Evolutionary conservation across 2,797 vertebrate species (phyloP), one percentile per base, ranked within the genome.

Genomic region (Tachyglossus aculeatus): DNA sequence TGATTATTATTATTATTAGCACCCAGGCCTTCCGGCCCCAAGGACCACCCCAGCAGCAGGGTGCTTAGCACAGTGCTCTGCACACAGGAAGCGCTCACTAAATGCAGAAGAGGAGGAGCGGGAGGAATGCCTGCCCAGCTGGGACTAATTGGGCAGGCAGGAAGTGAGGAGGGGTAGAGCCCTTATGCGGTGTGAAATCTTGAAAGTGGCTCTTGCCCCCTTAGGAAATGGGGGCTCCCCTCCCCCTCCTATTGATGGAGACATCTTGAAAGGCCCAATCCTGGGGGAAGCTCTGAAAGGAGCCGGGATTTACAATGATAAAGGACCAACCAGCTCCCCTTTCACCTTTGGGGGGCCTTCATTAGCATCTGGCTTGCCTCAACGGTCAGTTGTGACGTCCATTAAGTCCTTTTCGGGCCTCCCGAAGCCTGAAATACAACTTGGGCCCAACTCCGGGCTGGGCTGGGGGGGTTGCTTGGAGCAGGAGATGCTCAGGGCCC

Each of bases 341-440:
- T 82, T 89, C 68, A 64, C 85, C 81, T 81, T 85, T 82, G 67
- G 82, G 86, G 82, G 24, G 82, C 74, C 69, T 29, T 6, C 74
- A 77, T 86, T 87, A 79, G 84, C 82, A 86, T 88, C 81, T 88
- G 86, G 71, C 82, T 82, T 78, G 71, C 76, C 80, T 85, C 83
- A 65, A 62, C 50, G 66, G 10, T n/a, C n/a, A n/a, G n/a, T n/a
- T n/a, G n/a, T n/a, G n/a, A n/a, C n/a, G n/a, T n/a, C n/a, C n/a
- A n/a, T n/a, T n/a, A n/a, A n/a, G n/a, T n/a, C n/a, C n/a, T n/a
- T n/a, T n/a, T n/a, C n/a, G n/a, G 22, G 31, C 56, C 44, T 48
- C 57, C 38, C 43, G 52, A 54, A 68, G 65, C 55, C 55, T 61
- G 68, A 81, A 83, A 75, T 80, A 73, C 24, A 36, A 12, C 37